Evolutionary conservation across 1,140 invertebrate genomes (phyloP), one percentile per base, ranked within the genome.

Genomic region (Caenorhabditis elegans): DNA sequence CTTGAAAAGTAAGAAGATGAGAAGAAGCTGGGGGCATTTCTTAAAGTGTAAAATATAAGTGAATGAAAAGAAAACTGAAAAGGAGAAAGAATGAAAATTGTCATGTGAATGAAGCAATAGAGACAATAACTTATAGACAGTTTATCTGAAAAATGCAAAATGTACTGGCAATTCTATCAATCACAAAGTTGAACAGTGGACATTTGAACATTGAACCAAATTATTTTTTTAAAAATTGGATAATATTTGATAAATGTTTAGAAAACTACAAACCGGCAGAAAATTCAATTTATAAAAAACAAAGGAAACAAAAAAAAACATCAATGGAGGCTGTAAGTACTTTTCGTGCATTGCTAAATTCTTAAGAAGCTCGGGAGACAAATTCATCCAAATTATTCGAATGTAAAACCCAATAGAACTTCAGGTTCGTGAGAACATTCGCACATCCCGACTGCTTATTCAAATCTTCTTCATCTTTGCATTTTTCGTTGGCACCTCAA

Each of bases 41-140:
- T n/a, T n/a, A n/a, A 17, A 60, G 53, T 60, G 53, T 60, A 60
- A 60, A 60, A 60, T 60, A 31, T n/a, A n/a, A n/a, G n/a, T 60
- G 28, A 1, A 34, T 2, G 53, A 17, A 6, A 60, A 31, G 15
- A 3, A 10, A 48, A 31, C n/a, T 31, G 53, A 60, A 22, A n/a
- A 26, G 34, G 28, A 60, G 53, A 60, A 60, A 60, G n/a, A n/a
- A n/a, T n/a, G 26, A 31, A 31, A 60, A 34, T 60, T 26, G 53
- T 60, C 53, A 60, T 60, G 53, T 60, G 53, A 28, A 31, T 24
- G 53, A 60, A 60, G n/a, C n/a, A 10, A 24, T 31, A 3, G 15
- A 60, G 53, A 60, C 53, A 60, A 60, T 60, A 60, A 60, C 10
- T 51, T 26, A 51, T 22, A 10, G 0, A 2, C 2, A 3, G 13